Conservation (phyloP, 2,888 invertebrate species). For the Heteropelma amictum region DNA sequence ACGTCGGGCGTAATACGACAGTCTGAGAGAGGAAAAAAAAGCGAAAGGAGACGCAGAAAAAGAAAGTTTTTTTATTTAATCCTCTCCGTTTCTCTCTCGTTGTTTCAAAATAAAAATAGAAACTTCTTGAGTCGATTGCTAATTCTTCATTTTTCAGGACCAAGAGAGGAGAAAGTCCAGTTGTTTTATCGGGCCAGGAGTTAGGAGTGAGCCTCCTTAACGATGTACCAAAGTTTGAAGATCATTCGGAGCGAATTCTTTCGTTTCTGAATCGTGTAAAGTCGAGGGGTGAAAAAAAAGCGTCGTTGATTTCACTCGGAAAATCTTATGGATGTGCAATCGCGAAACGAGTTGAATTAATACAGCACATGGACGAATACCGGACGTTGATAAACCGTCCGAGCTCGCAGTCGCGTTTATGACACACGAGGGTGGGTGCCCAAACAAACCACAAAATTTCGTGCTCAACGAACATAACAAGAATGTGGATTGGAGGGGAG, state of each 20-base stretch:
- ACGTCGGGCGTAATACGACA: constrained; percentile 58
- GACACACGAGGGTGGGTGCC: constrained; percentile 43
- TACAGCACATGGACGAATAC: constrained; percentile 10
- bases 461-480: constrained; percentile 42
- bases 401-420: constrained; percentile 43
- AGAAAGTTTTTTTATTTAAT: constrained; percentile 38
- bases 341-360: constrained; percentile 21
- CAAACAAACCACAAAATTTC: constrained; percentile 46
- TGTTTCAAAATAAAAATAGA: no score
- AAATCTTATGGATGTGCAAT: background rate
- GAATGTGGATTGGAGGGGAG: background rate
- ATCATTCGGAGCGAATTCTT: no score
- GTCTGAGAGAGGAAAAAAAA: constrained; percentile 28
- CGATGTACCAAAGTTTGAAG: no score
- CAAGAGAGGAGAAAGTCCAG: no score
- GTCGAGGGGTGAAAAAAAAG: no score
- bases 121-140: no score
- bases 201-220: no score
- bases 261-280: no score
- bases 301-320: background rate
- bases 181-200: no score
- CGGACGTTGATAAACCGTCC: constrained; percentile 50
- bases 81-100: constrained; percentile 17
- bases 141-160: no score
- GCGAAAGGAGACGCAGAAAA: constrained; percentile 38